Conservation (phyloP, 2,113 vertebrate genomes). For the Leuciscus idus region DNA sequence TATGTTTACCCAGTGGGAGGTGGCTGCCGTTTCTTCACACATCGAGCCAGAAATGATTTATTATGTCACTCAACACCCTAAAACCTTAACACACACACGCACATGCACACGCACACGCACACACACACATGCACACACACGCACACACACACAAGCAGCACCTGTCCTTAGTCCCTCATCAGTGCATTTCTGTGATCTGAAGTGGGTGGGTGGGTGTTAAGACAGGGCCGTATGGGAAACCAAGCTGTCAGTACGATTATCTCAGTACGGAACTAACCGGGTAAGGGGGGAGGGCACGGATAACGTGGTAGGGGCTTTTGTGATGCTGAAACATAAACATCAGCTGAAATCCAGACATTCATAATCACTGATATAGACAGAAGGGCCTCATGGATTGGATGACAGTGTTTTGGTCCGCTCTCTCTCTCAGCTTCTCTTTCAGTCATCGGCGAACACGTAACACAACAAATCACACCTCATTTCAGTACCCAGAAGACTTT, state of each 20-base stretch:
- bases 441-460: neutral
- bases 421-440: neutral
- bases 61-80: slow-evolving; percentile 4
- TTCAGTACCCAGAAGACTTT: slow-evolving; percentile 8
- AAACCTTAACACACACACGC: neutral
- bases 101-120: no score
- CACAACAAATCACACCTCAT: slow-evolving; percentile 28
- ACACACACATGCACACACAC: neutral
- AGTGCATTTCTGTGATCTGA: slow-evolving; percentile 13
- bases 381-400: neutral
- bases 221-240: slow-evolving; percentile 19
- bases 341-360: slow-evolving; percentile 17
- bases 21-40: neutral
- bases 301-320: neutral
- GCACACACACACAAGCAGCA: slow-evolving; percentile 38
- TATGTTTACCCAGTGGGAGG: neutral
- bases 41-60: neutral
- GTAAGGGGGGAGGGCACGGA: slow-evolving; percentile 46
- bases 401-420: neutral
- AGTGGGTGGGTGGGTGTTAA: slow-evolving; percentile 22
- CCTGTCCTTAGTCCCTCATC: slow-evolving; percentile 65
- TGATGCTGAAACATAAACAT: slow-evolving; percentile 14
- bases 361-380: neutral
- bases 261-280: slow-evolving; percentile 41
- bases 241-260: slow-evolving; percentile 57